phyloP scores from a whole-genome alignment of 2,113 vertebrate species.

The Elaphurus davidianus region DNA sequence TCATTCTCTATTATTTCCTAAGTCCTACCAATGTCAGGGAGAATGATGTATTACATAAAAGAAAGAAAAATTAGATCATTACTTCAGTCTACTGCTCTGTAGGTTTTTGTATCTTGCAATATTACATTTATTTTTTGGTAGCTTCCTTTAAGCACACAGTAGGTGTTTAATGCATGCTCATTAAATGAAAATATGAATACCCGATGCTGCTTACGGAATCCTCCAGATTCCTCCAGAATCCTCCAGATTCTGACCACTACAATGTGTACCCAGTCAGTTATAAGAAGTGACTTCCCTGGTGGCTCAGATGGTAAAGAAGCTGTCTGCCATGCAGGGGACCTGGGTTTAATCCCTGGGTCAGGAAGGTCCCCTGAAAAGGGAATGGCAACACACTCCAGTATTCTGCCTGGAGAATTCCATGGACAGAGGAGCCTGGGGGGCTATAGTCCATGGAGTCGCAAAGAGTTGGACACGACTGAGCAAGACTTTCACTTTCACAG shows the following conservation, averaged over 20 bases:
- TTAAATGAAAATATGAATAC: not conserved
- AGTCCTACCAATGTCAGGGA: constrained; percentile 6
- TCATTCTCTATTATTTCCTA: not conserved
- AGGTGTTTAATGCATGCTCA: not conserved
- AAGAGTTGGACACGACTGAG: not conserved
- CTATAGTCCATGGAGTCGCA: not conserved
- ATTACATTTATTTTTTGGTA: not conserved
- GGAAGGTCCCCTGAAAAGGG: not conserved
- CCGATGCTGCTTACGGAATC: no score
- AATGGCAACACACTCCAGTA: not conserved
- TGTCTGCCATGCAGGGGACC: not conserved
- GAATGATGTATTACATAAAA: constrained; percentile 3
- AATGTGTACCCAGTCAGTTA: not conserved
- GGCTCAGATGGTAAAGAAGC: not conserved
- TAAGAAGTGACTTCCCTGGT: not conserved
- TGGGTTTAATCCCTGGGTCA: not conserved
- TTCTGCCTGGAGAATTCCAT: not conserved
- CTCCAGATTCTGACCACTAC: not conserved
- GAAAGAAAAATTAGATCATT: not conserved
- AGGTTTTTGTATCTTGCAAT: not conserved
- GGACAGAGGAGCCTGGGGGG: not conserved
- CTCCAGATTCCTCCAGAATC: not conserved
- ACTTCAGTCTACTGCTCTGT: not conserved
- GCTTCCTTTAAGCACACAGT: not conserved
- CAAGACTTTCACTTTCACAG: not conserved